These are phyloP conservation scores for Griposia aprilina DNA, from an alignment of 2,888 invertebrate genomes.

Conservation along the genomic window DNA sequence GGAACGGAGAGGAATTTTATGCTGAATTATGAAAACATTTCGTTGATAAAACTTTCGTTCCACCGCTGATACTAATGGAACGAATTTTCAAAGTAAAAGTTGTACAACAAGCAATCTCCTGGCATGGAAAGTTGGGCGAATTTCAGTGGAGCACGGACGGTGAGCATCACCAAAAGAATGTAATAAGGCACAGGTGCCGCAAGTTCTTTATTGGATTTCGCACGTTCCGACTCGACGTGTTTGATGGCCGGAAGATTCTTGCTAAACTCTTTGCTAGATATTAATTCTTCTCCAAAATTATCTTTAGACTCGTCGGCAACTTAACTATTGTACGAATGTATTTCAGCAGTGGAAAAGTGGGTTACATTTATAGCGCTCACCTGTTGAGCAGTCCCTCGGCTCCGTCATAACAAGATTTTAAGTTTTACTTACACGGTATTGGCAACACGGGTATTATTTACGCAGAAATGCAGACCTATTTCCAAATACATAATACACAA, in stretches of 20 bases:
- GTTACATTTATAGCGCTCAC: conserved; percentile 56
- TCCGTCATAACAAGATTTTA: conserved; percentile 54
- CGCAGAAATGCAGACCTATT: conserved; percentile 23
- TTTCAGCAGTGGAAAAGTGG: conserved; percentile 49
- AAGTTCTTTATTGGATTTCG: conserved; percentile 90
- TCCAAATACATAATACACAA: conserved; percentile 17
- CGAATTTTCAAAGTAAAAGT: conserved; percentile 88
- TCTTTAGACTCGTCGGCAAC: conserved; percentile 71
- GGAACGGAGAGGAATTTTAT: conserved; percentile 73
- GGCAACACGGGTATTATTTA: conserved; percentile 39
- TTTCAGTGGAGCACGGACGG: conserved; percentile 81
- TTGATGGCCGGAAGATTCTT: conserved; percentile 89
- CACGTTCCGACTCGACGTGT: conserved; percentile 88
- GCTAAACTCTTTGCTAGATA: conserved; percentile 86
- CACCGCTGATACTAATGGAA: conserved; percentile 86
- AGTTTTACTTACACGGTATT: conserved; percentile 41
- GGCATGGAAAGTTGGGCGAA: conserved; percentile 86
- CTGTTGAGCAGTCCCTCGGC: conserved; percentile 53
- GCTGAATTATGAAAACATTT: conserved; percentile 81
- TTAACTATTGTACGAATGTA: conserved; percentile 54
- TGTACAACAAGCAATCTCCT: conserved; percentile 87
- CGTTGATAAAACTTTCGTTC: conserved; percentile 79
- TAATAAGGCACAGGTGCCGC: conserved; percentile 90
- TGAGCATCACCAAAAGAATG: conserved; percentile 88
- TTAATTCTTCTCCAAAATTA: conserved; percentile 82